These are phyloP conservation scores for Triplophysa tibetana DNA, from an alignment of 2,113 vertebrate genomes.

Conservation along the genomic window DNA sequence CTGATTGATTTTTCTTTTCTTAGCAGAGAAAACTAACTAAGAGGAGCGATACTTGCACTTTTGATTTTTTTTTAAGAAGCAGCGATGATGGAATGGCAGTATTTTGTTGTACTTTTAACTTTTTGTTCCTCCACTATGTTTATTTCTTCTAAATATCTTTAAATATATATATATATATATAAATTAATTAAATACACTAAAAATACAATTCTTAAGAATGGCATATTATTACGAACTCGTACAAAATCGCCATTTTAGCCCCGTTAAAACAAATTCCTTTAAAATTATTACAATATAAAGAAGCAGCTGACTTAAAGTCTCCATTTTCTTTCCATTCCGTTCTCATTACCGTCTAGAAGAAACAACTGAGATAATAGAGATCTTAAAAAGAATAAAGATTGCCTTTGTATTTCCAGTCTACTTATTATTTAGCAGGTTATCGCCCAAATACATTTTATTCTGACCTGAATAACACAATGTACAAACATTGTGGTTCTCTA, in stretches of 20 bases:
- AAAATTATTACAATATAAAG: too few species aligned
- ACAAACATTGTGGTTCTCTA: background rate
- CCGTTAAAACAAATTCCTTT: too few species aligned
- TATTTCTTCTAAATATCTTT: too few species aligned
- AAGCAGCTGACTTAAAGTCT: too few species aligned
- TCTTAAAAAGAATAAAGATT: background rate
- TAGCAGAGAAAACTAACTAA: background rate
- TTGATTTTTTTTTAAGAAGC: constrained; percentile 6
- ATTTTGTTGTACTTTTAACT: constrained; percentile 6
- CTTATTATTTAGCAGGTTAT: background rate
- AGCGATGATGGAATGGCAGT: constrained; percentile 18
- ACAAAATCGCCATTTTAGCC: too few species aligned
- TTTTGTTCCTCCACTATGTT: background rate
- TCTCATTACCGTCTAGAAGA: background rate
- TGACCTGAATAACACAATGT: background rate
- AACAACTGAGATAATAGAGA: background rate
- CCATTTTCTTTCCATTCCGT: too few species aligned
- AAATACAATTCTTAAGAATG: too few species aligned
- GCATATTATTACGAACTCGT: too few species aligned
- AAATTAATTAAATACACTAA: too few species aligned
- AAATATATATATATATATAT: too few species aligned
- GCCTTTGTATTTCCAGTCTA: background rate
- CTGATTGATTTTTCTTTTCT: constrained; percentile 30
- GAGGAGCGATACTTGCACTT: constrained; percentile 3
- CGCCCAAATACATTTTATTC: background rate